These are phyloP conservation scores for Okapia johnstoni DNA, from an alignment of 2,113 vertebrate genomes.

Conservation along the genomic window DNA sequence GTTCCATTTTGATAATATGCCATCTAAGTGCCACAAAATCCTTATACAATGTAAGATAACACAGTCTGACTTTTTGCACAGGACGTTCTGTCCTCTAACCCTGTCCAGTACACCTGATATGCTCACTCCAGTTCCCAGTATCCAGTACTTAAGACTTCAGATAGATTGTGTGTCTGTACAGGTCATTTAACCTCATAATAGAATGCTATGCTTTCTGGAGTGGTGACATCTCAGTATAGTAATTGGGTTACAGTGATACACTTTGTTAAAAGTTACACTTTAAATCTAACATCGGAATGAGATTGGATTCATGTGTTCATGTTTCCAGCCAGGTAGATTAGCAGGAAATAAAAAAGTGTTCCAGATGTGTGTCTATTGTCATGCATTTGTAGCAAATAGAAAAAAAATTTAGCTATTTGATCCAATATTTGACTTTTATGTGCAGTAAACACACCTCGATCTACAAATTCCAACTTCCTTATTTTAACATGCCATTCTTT, in stretches of 20 bases:
- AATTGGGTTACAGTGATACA: neutral
- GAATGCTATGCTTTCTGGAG: neutral
- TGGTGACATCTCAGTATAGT: neutral
- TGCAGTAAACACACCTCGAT: neutral
- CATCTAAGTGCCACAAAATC: neutral
- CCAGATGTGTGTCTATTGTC: neutral
- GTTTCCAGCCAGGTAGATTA: neutral
- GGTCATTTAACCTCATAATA: neutral
- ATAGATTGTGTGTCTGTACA: neutral
- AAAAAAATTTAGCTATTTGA: neutral
- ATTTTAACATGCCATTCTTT: neutral
- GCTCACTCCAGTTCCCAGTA: neutral
- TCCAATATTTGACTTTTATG: neutral
- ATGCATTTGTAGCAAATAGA: neutral
- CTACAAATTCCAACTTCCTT: neutral
- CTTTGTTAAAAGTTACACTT: conserved; percentile 16
- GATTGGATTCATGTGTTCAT: neutral
- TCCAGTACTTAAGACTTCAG: neutral
- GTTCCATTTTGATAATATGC: neutral
- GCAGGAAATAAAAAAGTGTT: neutral
- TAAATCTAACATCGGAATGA: neutral
- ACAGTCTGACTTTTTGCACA: neutral
- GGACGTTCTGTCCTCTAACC: neutral
- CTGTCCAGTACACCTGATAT: neutral
- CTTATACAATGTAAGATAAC: neutral